A percentile compares a stretch with the other conserved stretches of the same genome.
Conservation (phyloP, 2,888 invertebrate species). For the Eilema griseolum region DNA sequence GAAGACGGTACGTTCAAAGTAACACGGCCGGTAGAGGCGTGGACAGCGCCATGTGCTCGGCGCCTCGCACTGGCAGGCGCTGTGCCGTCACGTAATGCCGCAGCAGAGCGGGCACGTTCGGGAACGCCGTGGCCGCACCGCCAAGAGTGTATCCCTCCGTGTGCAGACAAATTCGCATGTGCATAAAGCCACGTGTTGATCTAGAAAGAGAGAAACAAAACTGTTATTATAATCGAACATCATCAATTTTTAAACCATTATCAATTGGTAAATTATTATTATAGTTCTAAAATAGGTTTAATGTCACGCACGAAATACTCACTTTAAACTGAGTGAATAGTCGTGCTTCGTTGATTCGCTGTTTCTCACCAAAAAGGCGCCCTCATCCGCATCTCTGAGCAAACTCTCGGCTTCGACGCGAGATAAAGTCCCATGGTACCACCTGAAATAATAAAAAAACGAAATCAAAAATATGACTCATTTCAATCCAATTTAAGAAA, state of each 20-base stretch:
- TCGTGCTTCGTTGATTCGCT: slow-evolving; percentile 97
- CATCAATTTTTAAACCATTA: background rate
- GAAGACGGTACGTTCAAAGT: slow-evolving; percentile 76
- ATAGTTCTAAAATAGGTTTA: background rate
- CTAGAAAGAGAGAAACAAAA: slow-evolving; percentile 82
- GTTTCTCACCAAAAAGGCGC: slow-evolving; percentile 97
- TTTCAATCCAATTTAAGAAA: background rate
- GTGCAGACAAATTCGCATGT: slow-evolving; percentile 96
- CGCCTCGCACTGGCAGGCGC: slow-evolving; percentile 97
- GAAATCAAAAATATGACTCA: background rate
- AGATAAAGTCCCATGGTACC: slow-evolving; percentile 98
- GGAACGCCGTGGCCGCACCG: slow-evolving; percentile 97
- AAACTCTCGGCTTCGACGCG: slow-evolving; percentile 96
- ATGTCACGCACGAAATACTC: slow-evolving; percentile 74
- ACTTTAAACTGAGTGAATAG: slow-evolving; percentile 98
- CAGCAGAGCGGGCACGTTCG: slow-evolving; percentile 97
- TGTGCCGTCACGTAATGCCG: slow-evolving; percentile 96
- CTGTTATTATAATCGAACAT: slow-evolving; percentile 14
- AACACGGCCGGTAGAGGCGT: slow-evolving; percentile 96
- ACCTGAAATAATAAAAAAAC: slow-evolving; percentile 82
- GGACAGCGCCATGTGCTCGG: slow-evolving; percentile 98
- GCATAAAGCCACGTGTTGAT: slow-evolving; percentile 98
- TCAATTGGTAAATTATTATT: background rate
- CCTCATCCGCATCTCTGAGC: slow-evolving; percentile 93
- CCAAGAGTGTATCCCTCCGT: slow-evolving; percentile 95